Base-by-base conservation (phyloP, 2,113 vertebrate genomes). In the Cebidichthys violaceus region DNA sequence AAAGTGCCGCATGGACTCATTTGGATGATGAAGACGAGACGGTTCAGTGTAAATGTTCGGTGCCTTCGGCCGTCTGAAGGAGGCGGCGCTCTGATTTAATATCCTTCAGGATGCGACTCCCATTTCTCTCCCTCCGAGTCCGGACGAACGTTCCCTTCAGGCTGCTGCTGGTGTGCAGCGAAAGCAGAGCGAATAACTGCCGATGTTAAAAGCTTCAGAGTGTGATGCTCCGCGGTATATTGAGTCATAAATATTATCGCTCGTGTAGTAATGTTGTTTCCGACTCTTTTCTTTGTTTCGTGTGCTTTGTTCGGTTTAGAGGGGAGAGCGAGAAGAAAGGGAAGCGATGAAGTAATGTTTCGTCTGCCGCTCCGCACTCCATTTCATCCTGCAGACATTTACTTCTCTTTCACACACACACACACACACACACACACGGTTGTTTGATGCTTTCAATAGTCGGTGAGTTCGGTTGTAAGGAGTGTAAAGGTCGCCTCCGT, bases 301-400 rank as follows among this genome's bases (percentile, higher is more conserved):
- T 67, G 55, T 14, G 11, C 54, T 74, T 43, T 75, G 54, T 81
- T 75, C 43, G 3, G 20, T 74, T 70, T 60, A 59, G 52, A 61
- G 22, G n/a, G 41, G n/a, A 14, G 45, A 70, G 6, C 1, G 55
- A 59, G 24, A 52, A 60, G 41, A 70, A 86, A 54, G 43, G 29
- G 8, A 45, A 37, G n/a, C 24, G 71, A 82, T 67, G 37, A 81
- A 73, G 79, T 62, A 4, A 10, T 61, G 52, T 79, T 81, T 71
- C 68, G 70, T 82, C 61, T 83, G 75, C 35, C 20, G 75, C 76
- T 76, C 79, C 85, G 75, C 70, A 43, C 82, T 77, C 45, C 77
- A 52, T 84, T 92, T 86, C 57, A 60, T 81, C 67, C 82, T 41
- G 43, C 15, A 86, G 77, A 59, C 72, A 70, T 84, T 83, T 75